phyloP scores from a whole-genome alignment of 2,888 invertebrate genomes.

The Pterobdella sp. region DNA sequence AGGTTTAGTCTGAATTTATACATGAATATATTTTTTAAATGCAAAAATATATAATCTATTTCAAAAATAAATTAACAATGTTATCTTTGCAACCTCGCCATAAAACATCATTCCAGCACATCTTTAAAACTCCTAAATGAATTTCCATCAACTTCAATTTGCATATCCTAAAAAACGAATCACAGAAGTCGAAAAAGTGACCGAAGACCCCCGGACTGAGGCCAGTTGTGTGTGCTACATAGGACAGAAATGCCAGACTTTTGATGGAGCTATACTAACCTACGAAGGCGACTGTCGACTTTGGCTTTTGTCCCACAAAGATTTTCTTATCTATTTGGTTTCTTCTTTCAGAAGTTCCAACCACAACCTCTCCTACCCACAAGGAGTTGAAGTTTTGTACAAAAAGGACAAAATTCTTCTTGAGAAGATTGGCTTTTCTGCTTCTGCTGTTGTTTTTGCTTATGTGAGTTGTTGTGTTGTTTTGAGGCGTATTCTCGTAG shows the following conservation, averaged over 20 bases:
- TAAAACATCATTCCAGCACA: too few relatives aligned
- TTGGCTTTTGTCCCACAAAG: not conserved
- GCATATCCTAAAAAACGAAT: too few relatives aligned
- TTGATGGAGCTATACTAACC: constrained; percentile 10
- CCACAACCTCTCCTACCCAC: constrained; percentile 12
- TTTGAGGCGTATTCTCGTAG: too few relatives aligned
- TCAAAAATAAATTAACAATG: too few relatives aligned
- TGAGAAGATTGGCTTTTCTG: not conserved
- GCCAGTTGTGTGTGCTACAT: not conserved
- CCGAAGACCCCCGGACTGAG: not conserved
- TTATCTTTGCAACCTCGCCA: too few relatives aligned
- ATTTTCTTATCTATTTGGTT: not conserved
- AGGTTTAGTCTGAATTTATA: too few relatives aligned
- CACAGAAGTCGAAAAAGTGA: too few relatives aligned
- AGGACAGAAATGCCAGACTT: constrained; percentile 12
- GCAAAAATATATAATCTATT: too few relatives aligned
- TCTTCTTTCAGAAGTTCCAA: not conserved
- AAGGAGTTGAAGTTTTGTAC: not conserved
- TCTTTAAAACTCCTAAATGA: too few relatives aligned
- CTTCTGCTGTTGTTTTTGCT: not conserved
- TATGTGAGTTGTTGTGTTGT: not conserved
- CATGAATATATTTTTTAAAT: too few relatives aligned
- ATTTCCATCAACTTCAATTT: too few relatives aligned
- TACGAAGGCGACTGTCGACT: constrained; percentile 8
- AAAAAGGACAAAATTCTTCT: not conserved